Base-by-base conservation (phyloP, 2,113 vertebrate genomes). In the Lagenorhynchus albirostris region DNA sequence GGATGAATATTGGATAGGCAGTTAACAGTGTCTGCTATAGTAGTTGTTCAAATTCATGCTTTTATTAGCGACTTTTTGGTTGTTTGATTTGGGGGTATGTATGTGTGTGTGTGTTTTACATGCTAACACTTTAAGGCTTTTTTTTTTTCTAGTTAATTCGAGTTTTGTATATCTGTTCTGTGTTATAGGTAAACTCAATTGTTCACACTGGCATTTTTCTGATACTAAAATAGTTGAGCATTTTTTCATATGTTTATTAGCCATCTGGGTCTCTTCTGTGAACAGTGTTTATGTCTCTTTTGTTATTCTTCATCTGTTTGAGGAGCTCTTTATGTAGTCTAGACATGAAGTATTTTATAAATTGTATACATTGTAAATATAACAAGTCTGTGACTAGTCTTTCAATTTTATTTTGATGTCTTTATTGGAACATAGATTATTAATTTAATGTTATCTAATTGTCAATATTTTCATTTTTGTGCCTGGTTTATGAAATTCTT, bases 161-260 rank as follows among this genome's bases (percentile, higher is more conserved):
- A 53, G 14, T 83, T 88, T 76, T 70, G 18, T 31, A 41, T 83
- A 70, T 83, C 26, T 53, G 31, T 38, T 70, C 5, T 84, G 8
- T 83, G 9, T 83, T 44, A 53, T 65, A 36, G n/a, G 15, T 80
- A 87, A 88, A 47, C 31, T 44, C 36, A 88, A 1, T 73, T 74
- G 18, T 92, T 96, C 60, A 74, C 38, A 67, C 17, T 67, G 29
- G 17, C n/a, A 85, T 96, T 90, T 93, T 93, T 25, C 53, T 89
- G 50, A 79, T 70, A 38, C n/a, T 81, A 63, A 81, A 36, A 79
- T 85, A 8, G 41, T 65, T 68, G 15, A 31, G 53, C 18, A 60
- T 53, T 84, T 89, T 71, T 60, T 31, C 38, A 9, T 38, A 38
- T 63, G 29, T 84, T 84, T 68, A 50, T 71, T 93, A 67, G 41